Conservation (phyloP, 1,140 invertebrate species). For the Drosophila subobscura region DNA sequence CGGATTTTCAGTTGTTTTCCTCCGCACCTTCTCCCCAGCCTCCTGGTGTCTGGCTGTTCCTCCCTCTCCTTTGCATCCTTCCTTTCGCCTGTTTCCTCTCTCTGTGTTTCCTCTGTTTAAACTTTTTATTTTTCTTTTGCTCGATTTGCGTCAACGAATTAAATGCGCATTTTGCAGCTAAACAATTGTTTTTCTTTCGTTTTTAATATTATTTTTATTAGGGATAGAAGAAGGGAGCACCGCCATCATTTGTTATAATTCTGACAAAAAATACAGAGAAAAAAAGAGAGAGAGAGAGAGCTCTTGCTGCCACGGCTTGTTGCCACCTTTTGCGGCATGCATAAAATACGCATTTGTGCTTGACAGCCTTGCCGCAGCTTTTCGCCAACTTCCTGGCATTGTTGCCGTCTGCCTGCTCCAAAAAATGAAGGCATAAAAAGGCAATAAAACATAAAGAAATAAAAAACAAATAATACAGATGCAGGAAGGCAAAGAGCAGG, state of each 20-base stretch:
- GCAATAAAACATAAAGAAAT: conserved; percentile 49
- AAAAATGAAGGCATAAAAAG: conserved; percentile 68
- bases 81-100: not conserved
- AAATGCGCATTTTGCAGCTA: conserved; percentile 77
- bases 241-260: conserved; percentile 72
- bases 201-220: conserved; percentile 36
- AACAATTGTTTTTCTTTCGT: conserved; percentile 57
- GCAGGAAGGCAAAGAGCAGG: not conserved
- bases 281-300: too few species aligned
- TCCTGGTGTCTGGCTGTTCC: too few species aligned
- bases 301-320: conserved; percentile 28
- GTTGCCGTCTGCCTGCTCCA: conserved; percentile 33
- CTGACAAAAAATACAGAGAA: conserved; percentile 45
- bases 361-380: conserved; percentile 61
- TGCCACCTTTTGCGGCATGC: conserved; percentile 72
- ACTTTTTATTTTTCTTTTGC: conserved; percentile 44
- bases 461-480: conserved; percentile 43
- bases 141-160: conserved; percentile 75
- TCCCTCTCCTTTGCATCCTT: not conserved
- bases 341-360: conserved; percentile 76
- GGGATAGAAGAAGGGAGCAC: not conserved
- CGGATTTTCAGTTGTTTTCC: conserved; percentile 35
- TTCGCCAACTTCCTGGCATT: conserved; percentile 60
- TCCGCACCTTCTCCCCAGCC: too few species aligned
- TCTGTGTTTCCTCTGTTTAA: conserved; percentile 8